Base-by-base conservation (phyloP, 2,797 vertebrate genomes). In the Pipistrellus pipistrellus region DNA sequence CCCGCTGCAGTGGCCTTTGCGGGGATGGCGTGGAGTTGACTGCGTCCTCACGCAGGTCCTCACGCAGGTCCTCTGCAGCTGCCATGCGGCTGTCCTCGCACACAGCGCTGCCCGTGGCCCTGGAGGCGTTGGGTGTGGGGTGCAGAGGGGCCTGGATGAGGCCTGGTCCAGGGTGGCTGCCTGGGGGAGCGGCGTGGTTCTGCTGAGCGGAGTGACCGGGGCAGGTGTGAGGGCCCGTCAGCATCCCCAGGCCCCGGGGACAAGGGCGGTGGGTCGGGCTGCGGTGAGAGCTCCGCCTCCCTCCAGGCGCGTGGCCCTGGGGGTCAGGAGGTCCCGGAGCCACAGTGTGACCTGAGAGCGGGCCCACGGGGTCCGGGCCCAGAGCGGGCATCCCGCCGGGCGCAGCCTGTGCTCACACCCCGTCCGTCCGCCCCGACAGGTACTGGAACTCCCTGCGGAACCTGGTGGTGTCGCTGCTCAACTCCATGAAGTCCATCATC, bases 401-500 rank as follows among this genome's bases (percentile, higher is more conserved):
- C 2, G 1, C 8, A 3, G 46, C 46, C 2, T 0, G 41, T 7
- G 11, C 11, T 38, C 20, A 23, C 30, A 11, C 6, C 12, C 57
- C 66, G 53, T 46, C 84, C 27, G 38, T 41, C 38, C 38, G 30
- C 51, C 59, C 1, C 0, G 44, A 4, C 95, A 99, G 99, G 98
- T 99, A 99, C 97, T 99, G 99, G 99, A 99, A 99, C 97, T 99
- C 99, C 73, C 90, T 99, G 97, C 98, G 99, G 96, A 99, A 99
- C 93, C 97, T 99, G 96, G 99, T 99, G 77, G 99, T 99, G 0
- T 99, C 99, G 64, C 97, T 99, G 97, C 98, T 99, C 44, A 99
- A 99, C 98, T 99, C 99, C 86, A 99, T 99, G 99, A 99, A 99
- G 97, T 99, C 99, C 83, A 99, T 99, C 97, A 99, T 99, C 98